Base-by-base conservation (phyloP, 2,888 invertebrate genomes). In the Caenorhabditis macrosperma region DNA sequence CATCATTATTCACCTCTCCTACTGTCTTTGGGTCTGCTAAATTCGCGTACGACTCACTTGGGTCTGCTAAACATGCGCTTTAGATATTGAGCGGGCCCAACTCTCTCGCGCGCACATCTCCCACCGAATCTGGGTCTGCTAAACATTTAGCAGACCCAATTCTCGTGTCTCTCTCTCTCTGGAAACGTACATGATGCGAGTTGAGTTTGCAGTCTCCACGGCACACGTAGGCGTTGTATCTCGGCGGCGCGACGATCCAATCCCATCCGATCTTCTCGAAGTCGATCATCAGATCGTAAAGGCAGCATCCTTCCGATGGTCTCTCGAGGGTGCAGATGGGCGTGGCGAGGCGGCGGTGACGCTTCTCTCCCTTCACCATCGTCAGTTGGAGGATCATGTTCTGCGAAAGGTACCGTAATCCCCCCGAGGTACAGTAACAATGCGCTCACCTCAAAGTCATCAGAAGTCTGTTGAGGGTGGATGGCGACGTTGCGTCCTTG, bases 211-310 rank as follows among this genome's bases (percentile, higher is more conserved):
- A 98, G 88, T 96, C 95, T 7, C 98, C 97, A 67, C 95, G 94
- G 92, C 98, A 98, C 92, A 96, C 96, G 92, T 96, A 95, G 7
- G 97, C 97, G 90, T 95, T 95, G 92, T 97, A 98, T 87, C 94
- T 93, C 89, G 95, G 95, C 0, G 98, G 98, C 0, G 96, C 96
- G 76, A 98, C 95, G 88, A 98, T 95, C 94, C 96, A 98, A 91
- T 97, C 95, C 96, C 97, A 97, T 28, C 96, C 96, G 91, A 97
- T 96, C 90, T 94, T 94, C 86, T 95, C 95, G 91, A 98, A 98
- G 92, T 97, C 95, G 17, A 98, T 95, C 15, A 84, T 60, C 44
- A 89, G 57, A 0, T 96, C 96, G 91, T 96, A 96, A 4, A 97
- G 94, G 91, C 98, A 98, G 92, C 98, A 98, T 54, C 91, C 86